A percentile compares a stretch with the other conserved stretches of the same genome.
These are phyloP conservation scores for Chamaetylas fuelleborni DNA, from an alignment of 2,113 vertebrate species.

Conservation along the genomic window DNA sequence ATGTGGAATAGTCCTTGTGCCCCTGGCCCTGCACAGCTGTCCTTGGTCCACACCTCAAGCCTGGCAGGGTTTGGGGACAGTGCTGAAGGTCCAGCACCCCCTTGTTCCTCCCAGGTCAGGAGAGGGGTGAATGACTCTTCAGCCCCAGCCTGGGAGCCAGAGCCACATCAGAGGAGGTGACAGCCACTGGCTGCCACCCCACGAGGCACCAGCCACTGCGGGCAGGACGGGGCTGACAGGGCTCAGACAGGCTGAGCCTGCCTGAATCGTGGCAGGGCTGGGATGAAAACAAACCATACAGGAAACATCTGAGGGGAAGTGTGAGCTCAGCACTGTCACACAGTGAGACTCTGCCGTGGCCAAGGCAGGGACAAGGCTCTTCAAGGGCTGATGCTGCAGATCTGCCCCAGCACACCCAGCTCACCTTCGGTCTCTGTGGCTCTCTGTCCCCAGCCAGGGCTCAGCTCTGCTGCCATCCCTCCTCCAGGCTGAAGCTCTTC, in stretches of 20 bases:
- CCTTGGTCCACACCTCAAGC: neutral
- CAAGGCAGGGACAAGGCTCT: neutral
- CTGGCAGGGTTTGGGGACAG: neutral
- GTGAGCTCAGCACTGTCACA: neutral
- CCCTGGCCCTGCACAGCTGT: fast-evolving
- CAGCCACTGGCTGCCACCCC: neutral
- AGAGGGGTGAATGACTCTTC: neutral
- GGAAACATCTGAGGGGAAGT: neutral
- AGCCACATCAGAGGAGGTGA: neutral
- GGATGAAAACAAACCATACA: neutral
- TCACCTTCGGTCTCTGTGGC: fast-evolving
- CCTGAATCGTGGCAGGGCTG: fast-evolving
- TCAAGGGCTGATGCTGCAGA: too few species aligned
- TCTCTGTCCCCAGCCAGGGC: neutral
- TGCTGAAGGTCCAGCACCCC: fast-evolving
- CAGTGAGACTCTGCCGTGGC: neutral
- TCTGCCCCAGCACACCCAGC: neutral
- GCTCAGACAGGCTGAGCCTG: neutral
- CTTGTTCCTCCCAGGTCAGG: fast-evolving
- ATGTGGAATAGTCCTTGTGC: fast-evolving
- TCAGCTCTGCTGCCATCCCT: neutral
- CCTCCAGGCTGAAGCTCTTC: neutral
- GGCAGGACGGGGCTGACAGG: neutral
- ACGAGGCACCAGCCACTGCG: neutral
- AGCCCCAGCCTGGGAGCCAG: fast-evolving